Conservation (phyloP, 2,113 vertebrate species). For the Cichladusa arquata region DNA sequence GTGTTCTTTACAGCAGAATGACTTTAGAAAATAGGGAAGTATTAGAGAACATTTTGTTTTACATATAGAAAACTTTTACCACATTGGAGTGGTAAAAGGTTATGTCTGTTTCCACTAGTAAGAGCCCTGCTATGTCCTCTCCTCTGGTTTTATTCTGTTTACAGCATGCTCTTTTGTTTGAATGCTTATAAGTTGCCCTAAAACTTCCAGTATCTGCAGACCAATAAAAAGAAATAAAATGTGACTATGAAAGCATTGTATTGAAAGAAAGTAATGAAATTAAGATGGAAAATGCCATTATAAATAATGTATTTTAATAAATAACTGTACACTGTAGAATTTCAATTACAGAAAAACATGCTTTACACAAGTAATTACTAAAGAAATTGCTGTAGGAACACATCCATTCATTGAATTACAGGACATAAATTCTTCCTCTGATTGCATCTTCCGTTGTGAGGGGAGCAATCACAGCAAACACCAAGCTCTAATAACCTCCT, state of each 20-base stretch:
- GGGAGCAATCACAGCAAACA: conserved; percentile 50
- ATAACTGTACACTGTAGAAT: conserved; percentile 33
- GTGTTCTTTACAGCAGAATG: background rate
- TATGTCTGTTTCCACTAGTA: background rate
- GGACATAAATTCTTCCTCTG: conserved; percentile 57
- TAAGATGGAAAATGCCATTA: conserved; percentile 34
- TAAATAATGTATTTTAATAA: conserved; percentile 68
- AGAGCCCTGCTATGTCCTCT: background rate
- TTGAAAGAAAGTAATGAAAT: conserved; percentile 21
- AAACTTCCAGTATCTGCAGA: background rate
- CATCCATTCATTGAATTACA: conserved; percentile 66
- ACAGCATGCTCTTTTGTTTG: background rate
- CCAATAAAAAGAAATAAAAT: background rate
- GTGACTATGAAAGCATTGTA: background rate
- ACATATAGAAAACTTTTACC: background rate
- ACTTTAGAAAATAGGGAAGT: background rate
- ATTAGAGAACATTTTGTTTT: background rate
- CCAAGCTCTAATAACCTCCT: conserved; percentile 38
- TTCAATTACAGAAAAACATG: conserved; percentile 69
- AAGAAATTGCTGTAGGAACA: conserved; percentile 55
- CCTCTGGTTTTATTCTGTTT: background rate
- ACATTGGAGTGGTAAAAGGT: background rate
- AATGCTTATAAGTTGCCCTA: background rate
- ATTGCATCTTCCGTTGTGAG: conserved; percentile 62
- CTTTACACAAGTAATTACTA: conserved; percentile 65